Evolutionary conservation across 2,113 vertebrate species (phyloP).

Genomic region (Passer domesticus): DNA sequence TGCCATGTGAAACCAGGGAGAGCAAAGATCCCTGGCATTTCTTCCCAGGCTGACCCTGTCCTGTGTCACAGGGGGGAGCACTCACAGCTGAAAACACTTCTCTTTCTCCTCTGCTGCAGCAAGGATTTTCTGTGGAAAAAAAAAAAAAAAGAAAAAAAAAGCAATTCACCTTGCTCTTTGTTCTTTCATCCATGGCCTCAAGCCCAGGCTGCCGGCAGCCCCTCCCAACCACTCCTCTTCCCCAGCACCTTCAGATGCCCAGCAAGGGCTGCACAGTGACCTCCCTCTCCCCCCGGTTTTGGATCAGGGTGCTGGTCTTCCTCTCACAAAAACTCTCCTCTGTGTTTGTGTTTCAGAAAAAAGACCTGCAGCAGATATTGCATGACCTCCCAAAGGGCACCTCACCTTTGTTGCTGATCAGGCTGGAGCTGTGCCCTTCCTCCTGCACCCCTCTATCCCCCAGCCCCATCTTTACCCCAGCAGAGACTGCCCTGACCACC

Average conservation of each 20-base stretch:
- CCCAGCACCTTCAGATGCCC: neutral
- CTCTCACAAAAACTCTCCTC: neutral
- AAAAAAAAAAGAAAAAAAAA: neutral
- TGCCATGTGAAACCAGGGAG: neutral
- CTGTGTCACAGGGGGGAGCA: neutral
- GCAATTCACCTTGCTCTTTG: neutral
- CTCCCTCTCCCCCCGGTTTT: fast-evolving
- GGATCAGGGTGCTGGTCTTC: fast-evolving
- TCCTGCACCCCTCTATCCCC: neutral
- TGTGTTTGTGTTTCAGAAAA: neutral
- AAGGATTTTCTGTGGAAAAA: neutral
- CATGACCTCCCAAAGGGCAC: fast-evolving
- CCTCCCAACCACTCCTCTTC: neutral
- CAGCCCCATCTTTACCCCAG: fast-evolving
- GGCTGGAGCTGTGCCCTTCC: neutral
- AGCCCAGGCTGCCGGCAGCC: fast-evolving
- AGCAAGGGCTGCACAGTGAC: neutral
- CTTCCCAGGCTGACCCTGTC: neutral
- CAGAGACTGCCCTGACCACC: neutral
- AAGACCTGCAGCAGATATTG: neutral
- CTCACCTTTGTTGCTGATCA: neutral
- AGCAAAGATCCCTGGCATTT: neutral
- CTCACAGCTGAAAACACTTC: neutral
- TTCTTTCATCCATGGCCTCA: neutral
- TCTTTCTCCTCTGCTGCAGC: neutral